Evolutionary conservation across 2,888 invertebrate species (phyloP).

Genomic region (Acanthacorydalis orientalis): DNA sequence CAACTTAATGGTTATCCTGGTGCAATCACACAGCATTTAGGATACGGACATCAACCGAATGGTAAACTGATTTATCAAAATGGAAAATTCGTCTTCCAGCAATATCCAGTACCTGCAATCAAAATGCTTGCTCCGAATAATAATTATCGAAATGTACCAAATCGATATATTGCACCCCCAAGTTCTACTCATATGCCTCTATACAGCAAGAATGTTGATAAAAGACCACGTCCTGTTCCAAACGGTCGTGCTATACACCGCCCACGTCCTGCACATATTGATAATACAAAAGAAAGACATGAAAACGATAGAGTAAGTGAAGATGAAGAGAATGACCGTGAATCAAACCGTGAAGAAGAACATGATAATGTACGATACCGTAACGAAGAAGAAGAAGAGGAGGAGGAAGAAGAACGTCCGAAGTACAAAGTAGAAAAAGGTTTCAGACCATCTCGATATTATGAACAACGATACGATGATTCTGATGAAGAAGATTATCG

Average conservation of each 20-base stretch:
- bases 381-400: constrained; percentile 10
- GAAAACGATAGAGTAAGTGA: constrained; percentile 7
- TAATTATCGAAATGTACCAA: neutral
- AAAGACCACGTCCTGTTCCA: neutral
- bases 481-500: too few species aligned
- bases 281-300: constrained; percentile 1
- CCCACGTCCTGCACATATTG: neutral
- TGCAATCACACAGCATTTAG: neutral
- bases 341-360: constrained; percentile 7
- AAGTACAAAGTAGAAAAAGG: neutral
- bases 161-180: neutral
- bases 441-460: neutral
- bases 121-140: neutral
- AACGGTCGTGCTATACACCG: constrained; percentile 6
- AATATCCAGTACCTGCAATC: neutral
- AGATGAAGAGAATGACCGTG: constrained; percentile 6
- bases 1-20: neutral
- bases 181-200: neutral
- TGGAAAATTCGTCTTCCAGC: constrained; percentile 8
- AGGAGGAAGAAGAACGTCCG: constrained; percentile 7
- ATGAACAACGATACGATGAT: too few species aligned
- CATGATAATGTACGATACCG: constrained; percentile 8
- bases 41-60: neutral
- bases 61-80: constrained; percentile 8
- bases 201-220: too few species aligned